phyloP scores from a whole-genome alignment of 1,140 invertebrate genomes.

The Drosophila azteca region DNA sequence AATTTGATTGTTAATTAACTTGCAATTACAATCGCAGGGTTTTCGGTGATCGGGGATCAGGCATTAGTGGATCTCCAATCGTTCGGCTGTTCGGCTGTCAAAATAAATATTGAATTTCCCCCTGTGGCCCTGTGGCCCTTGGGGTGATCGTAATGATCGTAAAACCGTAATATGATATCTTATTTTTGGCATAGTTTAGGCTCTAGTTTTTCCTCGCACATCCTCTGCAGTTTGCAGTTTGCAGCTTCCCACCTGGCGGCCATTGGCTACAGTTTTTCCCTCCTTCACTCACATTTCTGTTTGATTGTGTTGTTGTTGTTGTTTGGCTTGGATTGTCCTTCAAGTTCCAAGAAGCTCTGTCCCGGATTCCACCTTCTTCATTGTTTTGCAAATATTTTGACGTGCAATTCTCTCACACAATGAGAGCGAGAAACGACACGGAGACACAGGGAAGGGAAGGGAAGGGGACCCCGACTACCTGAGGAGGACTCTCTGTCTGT shows the following conservation, averaged over 20 bases:
- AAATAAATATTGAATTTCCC: slow-evolving; percentile 76
- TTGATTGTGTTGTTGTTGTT: neutral
- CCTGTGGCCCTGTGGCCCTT: neutral
- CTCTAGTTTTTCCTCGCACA: too few relatives aligned
- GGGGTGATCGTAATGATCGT: too few relatives aligned
- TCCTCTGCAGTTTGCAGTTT: too few relatives aligned
- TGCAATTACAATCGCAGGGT: slow-evolving; percentile 58
- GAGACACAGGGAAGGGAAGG: slow-evolving; percentile 3
- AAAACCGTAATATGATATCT: slow-evolving; percentile 34
- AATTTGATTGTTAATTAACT: slow-evolving; percentile 75
- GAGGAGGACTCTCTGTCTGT: too few relatives aligned
- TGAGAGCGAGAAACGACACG: too few relatives aligned
- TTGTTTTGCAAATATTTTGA: slow-evolving; percentile 82
- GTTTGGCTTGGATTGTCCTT: slow-evolving; percentile 48
- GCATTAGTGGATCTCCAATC: neutral
- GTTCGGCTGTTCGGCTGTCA: slow-evolving; percentile 46
- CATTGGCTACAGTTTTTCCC: slow-evolving; percentile 31
- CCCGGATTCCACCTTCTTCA: slow-evolving; percentile 30
- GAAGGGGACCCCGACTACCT: slow-evolving; percentile 13
- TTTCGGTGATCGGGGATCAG: neutral
- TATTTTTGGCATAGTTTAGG: slow-evolving; percentile 1
- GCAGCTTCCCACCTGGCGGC: slow-evolving; percentile 32
- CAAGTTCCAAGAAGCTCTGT: slow-evolving; percentile 45
- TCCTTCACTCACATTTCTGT: too few relatives aligned
- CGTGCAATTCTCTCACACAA: slow-evolving; percentile 31